phyloP scores from a whole-genome alignment of 1,140 invertebrate species.

The Neelides sp. region DNA sequence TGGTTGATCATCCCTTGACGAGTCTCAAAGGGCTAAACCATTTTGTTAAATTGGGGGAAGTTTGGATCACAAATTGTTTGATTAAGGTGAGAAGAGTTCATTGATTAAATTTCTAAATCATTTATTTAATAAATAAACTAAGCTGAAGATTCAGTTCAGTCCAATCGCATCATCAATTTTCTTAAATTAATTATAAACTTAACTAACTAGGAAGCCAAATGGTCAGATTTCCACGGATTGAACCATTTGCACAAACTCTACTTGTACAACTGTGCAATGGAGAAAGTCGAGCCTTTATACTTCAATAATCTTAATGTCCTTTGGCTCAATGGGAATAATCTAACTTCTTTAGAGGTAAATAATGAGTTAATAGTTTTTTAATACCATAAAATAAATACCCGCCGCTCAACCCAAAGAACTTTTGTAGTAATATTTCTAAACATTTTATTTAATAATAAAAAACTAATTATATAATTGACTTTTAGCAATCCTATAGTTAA shows the following conservation, averaged over 20 bases:
- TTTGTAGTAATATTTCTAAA: not conserved
- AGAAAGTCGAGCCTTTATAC: conserved; percentile 17
- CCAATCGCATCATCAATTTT: not conserved
- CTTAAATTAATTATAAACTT: not conserved
- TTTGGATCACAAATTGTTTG: conserved; percentile 20
- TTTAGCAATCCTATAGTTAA: not conserved
- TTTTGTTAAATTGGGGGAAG: conserved; percentile 18
- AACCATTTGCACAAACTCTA: conserved; percentile 17
- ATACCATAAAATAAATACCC: not conserved
- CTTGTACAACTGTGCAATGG: conserved; percentile 13
- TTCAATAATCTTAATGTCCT: conserved; percentile 18
- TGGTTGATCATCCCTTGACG: conserved; percentile 20
- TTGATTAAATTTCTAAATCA: not conserved
- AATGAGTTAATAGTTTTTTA: not conserved
- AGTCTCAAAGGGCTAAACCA: conserved; percentile 14
- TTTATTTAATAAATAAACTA: not conserved
- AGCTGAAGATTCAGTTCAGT: not conserved
- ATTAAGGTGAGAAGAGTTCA: conserved; percentile 8
- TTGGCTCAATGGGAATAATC: conserved; percentile 17
- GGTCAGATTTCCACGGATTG: conserved; percentile 12
- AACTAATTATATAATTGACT: not conserved
- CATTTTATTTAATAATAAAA: not conserved
- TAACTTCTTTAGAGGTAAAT: conserved; percentile 19
- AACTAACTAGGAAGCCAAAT: conserved; percentile 10
- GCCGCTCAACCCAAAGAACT: not conserved